Base-by-base conservation (phyloP, 2,113 vertebrate species). In the Chloropsis hardwickii region DNA sequence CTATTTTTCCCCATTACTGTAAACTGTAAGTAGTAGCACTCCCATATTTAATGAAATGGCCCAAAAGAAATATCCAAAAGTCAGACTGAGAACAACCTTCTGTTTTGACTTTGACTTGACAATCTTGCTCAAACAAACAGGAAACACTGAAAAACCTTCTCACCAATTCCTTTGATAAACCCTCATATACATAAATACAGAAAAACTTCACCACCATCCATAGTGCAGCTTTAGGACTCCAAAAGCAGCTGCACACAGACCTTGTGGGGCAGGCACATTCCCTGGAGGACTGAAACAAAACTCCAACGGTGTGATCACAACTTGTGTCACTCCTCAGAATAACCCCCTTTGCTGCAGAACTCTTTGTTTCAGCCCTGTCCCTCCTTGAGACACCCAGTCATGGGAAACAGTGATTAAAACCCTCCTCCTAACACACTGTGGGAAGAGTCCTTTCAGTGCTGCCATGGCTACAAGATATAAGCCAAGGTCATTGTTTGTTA, bases 401-500 rank as follows among this genome's bases (percentile, higher is more conserved):
- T 72, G 76, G 85, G 90, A 96, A 96, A 93, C 1, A 0, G 51
- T 0, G 2, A 81, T 80, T 92, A 94, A 93, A 86, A 42, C 50
- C 35, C 74, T 57, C 15, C 70, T 91, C 42, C 62, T 42, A 71
- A 42, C 61, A 33, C 27, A 66, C 2, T 92, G 92, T 73, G 76
- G 82, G 91, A 96, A 95, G 72, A 94, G 57, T 81, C 66, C 27
- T 96, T 96, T 94, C 92, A 84, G 44, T 61, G 95, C 93, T 97
- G 58, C 92, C 85, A 97, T 91, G 91, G 83, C 73, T 93, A 95
- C 74, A 4, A 95, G 45, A 95, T 91, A 87, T 71, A 94, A 96
- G 90, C 70, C 86, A 97, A 96, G 74, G 94, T 96, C 95, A 94
- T 93, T 94, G 72, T 96, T 88, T 92, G 58, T 97, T 94, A 93